Percentiles rank a stretch among this genome's conserved stretches.
These are phyloP conservation scores for Psephotus haematonotus DNA, from an alignment of 2,113 vertebrate species.

Conservation along the genomic window DNA sequence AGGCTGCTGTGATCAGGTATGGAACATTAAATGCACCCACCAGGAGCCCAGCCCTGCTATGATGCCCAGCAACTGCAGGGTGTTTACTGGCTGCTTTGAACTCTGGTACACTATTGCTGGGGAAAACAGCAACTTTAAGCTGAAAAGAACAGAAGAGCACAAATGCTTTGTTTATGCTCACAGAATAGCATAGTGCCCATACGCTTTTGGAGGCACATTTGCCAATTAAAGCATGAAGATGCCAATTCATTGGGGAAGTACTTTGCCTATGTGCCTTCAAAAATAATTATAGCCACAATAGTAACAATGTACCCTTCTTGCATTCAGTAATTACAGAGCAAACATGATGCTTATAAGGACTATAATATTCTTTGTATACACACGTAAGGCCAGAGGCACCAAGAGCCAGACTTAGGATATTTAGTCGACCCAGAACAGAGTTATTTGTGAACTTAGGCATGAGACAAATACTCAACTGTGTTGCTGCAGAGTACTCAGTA, in stretches of 20 bases:
- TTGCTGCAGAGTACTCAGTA: not conserved
- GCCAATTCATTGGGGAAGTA: not conserved
- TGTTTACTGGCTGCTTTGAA: not conserved
- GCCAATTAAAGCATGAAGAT: constrained; percentile 2
- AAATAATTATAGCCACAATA: constrained; percentile 24
- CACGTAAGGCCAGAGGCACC: not conserved
- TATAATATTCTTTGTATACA: not conserved
- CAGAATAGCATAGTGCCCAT: not conserved
- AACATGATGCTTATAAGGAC: not conserved
- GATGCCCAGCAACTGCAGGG: not conserved
- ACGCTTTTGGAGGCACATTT: not conserved
- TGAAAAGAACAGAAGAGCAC: not conserved
- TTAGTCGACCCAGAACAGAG: not conserved
- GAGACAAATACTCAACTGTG: not conserved
- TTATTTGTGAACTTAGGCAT: not conserved
- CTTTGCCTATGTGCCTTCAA: not conserved
- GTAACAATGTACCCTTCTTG: not conserved
- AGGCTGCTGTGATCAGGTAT: not conserved
- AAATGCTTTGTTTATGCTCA: not conserved
- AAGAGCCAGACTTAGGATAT: not conserved
- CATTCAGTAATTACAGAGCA: not conserved
- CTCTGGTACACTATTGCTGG: not conserved
- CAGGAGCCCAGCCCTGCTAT: not conserved
- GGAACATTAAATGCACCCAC: not conserved
- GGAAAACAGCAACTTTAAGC: not conserved